Conservation (phyloP, 2,888 invertebrate genomes). For the Ganaspis brasiliensis region DNA sequence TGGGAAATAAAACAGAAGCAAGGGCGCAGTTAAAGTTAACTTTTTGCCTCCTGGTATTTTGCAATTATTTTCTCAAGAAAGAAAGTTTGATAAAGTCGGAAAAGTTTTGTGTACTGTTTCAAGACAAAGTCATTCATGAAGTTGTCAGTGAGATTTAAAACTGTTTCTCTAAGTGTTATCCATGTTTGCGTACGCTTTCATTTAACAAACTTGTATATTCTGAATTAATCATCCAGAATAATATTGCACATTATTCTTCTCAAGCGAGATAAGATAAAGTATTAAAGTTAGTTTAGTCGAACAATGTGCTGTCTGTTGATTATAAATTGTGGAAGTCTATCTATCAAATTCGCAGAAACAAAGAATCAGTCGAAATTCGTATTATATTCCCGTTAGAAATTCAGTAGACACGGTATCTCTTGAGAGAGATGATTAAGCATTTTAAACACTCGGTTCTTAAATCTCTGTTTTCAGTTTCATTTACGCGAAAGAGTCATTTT, state of each 20-base stretch:
- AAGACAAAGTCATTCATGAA: conserved; percentile 33
- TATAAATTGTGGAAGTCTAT: neutral
- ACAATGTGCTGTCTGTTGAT: conserved; percentile 24
- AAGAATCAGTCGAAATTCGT: conserved; percentile 11
- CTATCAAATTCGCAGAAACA: conserved; percentile 26
- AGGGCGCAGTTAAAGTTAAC: no score
- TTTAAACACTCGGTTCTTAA: neutral
- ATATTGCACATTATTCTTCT: conserved; percentile 20
- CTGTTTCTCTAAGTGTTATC: conserved; percentile 15
- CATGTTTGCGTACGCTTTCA: neutral
- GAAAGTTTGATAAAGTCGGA: no score
- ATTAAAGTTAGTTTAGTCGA: conserved; percentile 18
- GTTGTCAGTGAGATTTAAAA: conserved; percentile 9
- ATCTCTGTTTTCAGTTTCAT: neutral
- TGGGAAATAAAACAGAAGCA: no score
- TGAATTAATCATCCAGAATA: conserved; percentile 6
- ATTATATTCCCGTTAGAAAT: neutral
- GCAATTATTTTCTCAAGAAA: neutral
- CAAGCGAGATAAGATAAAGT: conserved; percentile 18
- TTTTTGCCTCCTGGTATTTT: neutral
- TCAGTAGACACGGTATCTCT: neutral
- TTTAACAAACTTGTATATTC: neutral
- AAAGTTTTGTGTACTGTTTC: conserved; percentile 14
- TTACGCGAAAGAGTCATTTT: neutral
- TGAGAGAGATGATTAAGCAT: neutral